These are phyloP conservation scores for Agriopis leucophaearia DNA, from an alignment of 2,888 invertebrate species.

Conservation along the genomic window DNA sequence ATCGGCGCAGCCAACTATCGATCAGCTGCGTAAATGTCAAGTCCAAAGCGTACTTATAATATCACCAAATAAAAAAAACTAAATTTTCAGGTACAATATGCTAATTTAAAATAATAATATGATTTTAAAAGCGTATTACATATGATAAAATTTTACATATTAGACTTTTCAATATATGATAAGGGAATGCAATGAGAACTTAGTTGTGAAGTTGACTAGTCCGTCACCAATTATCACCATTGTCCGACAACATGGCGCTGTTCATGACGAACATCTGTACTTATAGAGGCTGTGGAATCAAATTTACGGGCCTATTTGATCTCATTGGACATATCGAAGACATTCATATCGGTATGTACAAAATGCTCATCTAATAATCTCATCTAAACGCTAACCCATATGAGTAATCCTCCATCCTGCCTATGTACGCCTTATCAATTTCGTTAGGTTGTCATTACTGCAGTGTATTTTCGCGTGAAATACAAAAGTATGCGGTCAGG, in stretches of 20 bases:
- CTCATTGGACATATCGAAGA: conserved; percentile 96
- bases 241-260: conserved; percentile 92
- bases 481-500: conserved; percentile 49
- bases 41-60: conserved; percentile 49
- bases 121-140: neutral
- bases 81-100: neutral
- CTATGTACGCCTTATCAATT: conserved; percentile 79
- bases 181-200: conserved; percentile 11
- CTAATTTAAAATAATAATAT: neutral
- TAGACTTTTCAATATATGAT: conserved; percentile 13
- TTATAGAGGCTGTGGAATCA: conserved; percentile 94
- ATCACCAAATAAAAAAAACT: neutral
- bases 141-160: neutral
- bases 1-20: conserved; percentile 75
- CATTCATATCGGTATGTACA: conserved; percentile 93
- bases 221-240: conserved; percentile 61
- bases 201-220: conserved; percentile 72
- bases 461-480: conserved; percentile 62
- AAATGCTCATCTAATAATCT: conserved; percentile 46
- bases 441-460: conserved; percentile 79
- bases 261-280: conserved; percentile 96
- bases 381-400: conserved; percentile 47
- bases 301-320: conserved; percentile 92
- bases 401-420: conserved; percentile 67
- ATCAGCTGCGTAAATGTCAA: conserved; percentile 73